Evolutionary conservation across 2,797 vertebrate species (phyloP), one percentile per base, ranked within the genome.

Genomic region (Danio albolineatus): DNA sequence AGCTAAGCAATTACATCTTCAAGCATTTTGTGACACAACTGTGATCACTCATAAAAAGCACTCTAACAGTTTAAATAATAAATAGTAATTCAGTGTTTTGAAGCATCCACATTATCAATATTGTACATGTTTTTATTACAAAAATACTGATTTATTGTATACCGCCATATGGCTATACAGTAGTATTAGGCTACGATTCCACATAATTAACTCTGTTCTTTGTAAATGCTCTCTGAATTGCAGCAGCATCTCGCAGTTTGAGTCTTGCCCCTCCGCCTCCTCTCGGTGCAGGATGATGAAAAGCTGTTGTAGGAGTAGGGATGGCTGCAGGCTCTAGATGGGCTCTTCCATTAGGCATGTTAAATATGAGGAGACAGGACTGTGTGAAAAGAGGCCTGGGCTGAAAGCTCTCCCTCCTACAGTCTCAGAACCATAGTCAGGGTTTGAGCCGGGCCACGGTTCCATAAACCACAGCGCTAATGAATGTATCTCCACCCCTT

Each of bases 311-410:
- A 79, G 77, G 66, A 76, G 75, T 80, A 86, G 84, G 67, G 87
- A 75, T 70, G 53, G 64, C 81, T 80, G 70, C 36, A 75, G 62
- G 88, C 89, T 79, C 65, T 82, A 80, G 80, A 85, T 76, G 44
- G 53, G 81, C 51, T 79, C 62, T 67, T 46, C 71, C 43, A 72
- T 76, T 76, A 72, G 36, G 49, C 46, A 76, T 83, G 65, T 72
- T 73, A 77, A 82, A 83, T 79, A 80, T 64, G 76, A 84, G 48
- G 46, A 79, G 76, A 81, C 78, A 81, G 62, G 17, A 76, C 56
- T 65, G 62, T 54, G 71, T 76, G 54, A 70, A 81, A 78, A 78
- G 72, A 75, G 65, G 62, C 73, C 49, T 51, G 51, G 44, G 66
- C 54, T 75, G 39, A 66, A 65, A 65, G 16, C n/a, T 56, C 28